Evolutionary conservation across 53 echinoderm and acorn worm species (phyloP), one percentile per base, ranked within the genome.

Genomic region (Echinometra lucunter): DNA sequence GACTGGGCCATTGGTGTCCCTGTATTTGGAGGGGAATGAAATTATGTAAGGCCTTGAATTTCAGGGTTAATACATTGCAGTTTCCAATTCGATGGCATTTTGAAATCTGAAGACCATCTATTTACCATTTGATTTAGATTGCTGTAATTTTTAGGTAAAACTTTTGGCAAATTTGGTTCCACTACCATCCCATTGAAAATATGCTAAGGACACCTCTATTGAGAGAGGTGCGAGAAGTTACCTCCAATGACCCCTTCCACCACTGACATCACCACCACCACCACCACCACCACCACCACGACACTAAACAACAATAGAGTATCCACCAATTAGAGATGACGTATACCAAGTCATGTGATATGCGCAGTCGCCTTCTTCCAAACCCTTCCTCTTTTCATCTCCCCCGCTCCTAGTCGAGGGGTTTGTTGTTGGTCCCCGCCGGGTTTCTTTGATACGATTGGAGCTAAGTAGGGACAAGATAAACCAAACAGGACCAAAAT

Each of bases 361-460:
- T 28, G 78, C 40, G 37, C 40, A 83, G 87, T 83, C 94, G 40
- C 83, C 55, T 58, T 47, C 63, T 37, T 85, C 45, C 63, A 57
- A 56, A 42, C 93, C 45, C 45, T 19, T 44, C 19, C 35, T 83
- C 94, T 11, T 83, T 94, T 83, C 45, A 94, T 94, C 94, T 83
- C 45, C 1, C 44, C 85, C 94, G 94, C 56, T 53, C 94, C 81
- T 34, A 57, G 75, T 53, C 40, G 4, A 78, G 57, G 21, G n/a
- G 74, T 85, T 82, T 94, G 66, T 94, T 94, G 60, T 94, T 57
- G 94, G 60, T 83, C 45, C 94, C 94, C 94, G 66, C 66, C 45
- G 94, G 37, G 94, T 94, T 40, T 94, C 94, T 94, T 94, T 94
- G 94, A 63, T 94, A 94, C 32, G 85, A 83, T 94, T 42, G 40